phyloP scores from a whole-genome alignment of 2,888 invertebrate species.

The Loripinus fragilis region DNA sequence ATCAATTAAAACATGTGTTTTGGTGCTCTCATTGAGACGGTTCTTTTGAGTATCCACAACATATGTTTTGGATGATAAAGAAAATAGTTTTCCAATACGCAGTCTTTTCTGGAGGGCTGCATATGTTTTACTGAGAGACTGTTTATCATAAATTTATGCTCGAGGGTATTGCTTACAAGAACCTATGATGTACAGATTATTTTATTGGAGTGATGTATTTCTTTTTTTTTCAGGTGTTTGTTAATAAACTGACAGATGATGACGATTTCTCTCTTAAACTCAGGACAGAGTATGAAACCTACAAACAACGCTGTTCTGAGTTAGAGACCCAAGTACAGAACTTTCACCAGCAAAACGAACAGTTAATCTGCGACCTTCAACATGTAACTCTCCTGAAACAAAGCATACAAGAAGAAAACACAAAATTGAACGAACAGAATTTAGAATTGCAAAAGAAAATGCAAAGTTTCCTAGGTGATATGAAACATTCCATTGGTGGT shows the following conservation, averaged over 20 bases:
- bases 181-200: too few relatives aligned
- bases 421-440: conserved; percentile 66
- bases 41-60: too few relatives aligned
- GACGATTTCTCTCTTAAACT: conserved; percentile 31
- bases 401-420: conserved; percentile 69
- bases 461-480: conserved; percentile 59
- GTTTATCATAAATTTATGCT: too few relatives aligned
- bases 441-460: conserved; percentile 66
- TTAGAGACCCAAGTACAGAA: conserved; percentile 54
- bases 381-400: conserved; percentile 66
- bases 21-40: too few relatives aligned
- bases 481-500: conserved; percentile 47
- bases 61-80: too few relatives aligned
- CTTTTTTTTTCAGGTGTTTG: conserved; percentile 50
- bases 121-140: too few relatives aligned
- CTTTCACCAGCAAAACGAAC: conserved; percentile 66
- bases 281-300: conserved; percentile 28
- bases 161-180: too few relatives aligned
- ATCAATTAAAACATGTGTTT: too few relatives aligned
- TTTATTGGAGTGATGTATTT: too few relatives aligned
- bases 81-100: too few relatives aligned
- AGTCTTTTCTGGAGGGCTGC: too few relatives aligned
- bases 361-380: conserved; percentile 71
- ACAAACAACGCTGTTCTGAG: conserved; percentile 43
- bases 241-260: conserved; percentile 43